Percentiles rank a stretch among this genome's conserved stretches.
Evolutionary conservation across 1,140 invertebrate genomes (phyloP).

Genomic region (Oryzaephilus surinamensis): DNA sequence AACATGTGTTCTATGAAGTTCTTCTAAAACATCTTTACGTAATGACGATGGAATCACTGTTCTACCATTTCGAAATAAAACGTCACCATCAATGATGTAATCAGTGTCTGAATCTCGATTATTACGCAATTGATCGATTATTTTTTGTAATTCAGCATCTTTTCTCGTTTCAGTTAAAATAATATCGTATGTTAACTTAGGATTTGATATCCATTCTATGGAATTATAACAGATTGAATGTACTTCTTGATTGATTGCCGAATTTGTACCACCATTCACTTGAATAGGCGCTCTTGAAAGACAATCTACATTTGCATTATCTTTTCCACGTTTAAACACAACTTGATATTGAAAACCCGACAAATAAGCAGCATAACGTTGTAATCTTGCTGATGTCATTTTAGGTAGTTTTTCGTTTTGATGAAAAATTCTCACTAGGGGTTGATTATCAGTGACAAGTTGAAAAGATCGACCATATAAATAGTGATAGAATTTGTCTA

Average conservation of each 20-base stretch:
- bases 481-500: constrained; percentile 20
- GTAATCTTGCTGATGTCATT: constrained; percentile 19
- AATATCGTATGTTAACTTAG: neutral
- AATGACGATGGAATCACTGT: constrained; percentile 5
- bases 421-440: constrained; percentile 26
- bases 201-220: neutral
- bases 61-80: constrained; percentile 1
- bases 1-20: constrained; percentile 12
- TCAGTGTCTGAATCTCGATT: no score
- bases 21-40: neutral
- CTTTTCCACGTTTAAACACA: neutral
- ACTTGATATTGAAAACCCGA: constrained; percentile 23
- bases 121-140: neutral
- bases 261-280: neutral
- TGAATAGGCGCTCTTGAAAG: constrained; percentile 3
- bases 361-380: constrained; percentile 25
- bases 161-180: neutral
- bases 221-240: no score
- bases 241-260: neutral
- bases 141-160: neutral
- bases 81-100: neutral
- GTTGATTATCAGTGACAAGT: constrained; percentile 31
- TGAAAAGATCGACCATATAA: constrained; percentile 24
- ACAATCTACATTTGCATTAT: constrained; percentile 8
- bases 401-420: constrained; percentile 20